Base-by-base conservation (phyloP, 2,113 vertebrate genomes). In the Struthidea cinerea region DNA sequence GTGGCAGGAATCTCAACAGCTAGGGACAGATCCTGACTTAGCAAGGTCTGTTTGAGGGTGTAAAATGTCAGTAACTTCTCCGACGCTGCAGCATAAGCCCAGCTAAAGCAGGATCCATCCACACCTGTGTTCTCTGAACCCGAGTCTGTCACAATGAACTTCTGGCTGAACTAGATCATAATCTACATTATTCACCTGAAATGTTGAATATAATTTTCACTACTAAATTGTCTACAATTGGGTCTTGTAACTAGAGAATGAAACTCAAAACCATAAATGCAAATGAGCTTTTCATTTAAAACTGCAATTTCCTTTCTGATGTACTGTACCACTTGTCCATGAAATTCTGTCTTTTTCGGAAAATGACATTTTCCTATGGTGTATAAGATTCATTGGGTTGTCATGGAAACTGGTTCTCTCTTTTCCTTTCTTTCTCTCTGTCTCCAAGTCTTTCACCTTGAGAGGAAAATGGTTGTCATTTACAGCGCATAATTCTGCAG, bases 1-100 rank as follows among this genome's bases (percentile, higher is more conserved):
- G 77, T 35, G 52, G 85, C 90, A 91, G 95, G 81, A 97, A 97
- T 98, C 94, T 96, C 95, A 97, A 93, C 49, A 82, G 27, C 69
- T 82, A n/a, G 13, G 78, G 63, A 28, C 33, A 57, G 44, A 93
- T 94, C 53, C 94, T 84, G 81, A 35, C 63, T 63, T 84, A 47
- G 30, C 27, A 61, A 77, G 20, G 49, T 57, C 75, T 82, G 0
- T 12, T 39, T 71, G 22, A 47, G 23, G 18, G 41, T 92, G 71
- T 68, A 86, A 93, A 96, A 84, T 28, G 14, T 8, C 53, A 84
- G 9, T 6, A 9, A 33, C 46, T 86, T 70, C 60, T 75, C 53
- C 76, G 59, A 28, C 3, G 1, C 33, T 73, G 49, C 52, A 55
- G 28, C 53, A 18, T 9, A 67, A 75, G 74, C n/a, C 41, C 35